Conservation (phyloP, 2,113 vertebrate species). For the Spilogale gracilis region DNA sequence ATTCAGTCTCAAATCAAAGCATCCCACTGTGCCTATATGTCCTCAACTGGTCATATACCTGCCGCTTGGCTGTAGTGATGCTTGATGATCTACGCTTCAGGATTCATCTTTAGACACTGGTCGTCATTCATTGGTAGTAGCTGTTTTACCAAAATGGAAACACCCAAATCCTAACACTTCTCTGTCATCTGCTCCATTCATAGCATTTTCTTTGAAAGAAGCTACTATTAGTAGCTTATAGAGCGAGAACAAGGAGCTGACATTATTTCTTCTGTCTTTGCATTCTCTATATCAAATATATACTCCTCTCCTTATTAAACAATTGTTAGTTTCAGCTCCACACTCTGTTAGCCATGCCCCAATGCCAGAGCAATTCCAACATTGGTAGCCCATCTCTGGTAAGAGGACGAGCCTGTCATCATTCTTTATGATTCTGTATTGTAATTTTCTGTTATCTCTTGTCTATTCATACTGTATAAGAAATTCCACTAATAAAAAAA, state of each 20-base stretch:
- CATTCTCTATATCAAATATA: background rate
- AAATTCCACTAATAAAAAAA: conserved; percentile 62
- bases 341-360: background rate
- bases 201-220: background rate
- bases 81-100: background rate
- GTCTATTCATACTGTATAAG: background rate
- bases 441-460: conserved; percentile 59
- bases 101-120: background rate
- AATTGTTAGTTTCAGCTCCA: conserved; percentile 16
- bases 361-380: background rate
- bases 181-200: background rate
- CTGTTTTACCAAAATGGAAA: background rate
- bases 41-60: background rate
- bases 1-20: background rate
- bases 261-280: background rate
- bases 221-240: background rate
- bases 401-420: background rate
- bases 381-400: background rate
- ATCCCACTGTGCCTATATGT: background rate
- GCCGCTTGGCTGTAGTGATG: background rate
- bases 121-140: background rate
- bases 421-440: conserved; percentile 36
- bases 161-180: background rate
- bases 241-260: background rate
- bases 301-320: background rate